Base-by-base conservation (phyloP, 2,888 invertebrate species). In the Cordilura impudica region DNA sequence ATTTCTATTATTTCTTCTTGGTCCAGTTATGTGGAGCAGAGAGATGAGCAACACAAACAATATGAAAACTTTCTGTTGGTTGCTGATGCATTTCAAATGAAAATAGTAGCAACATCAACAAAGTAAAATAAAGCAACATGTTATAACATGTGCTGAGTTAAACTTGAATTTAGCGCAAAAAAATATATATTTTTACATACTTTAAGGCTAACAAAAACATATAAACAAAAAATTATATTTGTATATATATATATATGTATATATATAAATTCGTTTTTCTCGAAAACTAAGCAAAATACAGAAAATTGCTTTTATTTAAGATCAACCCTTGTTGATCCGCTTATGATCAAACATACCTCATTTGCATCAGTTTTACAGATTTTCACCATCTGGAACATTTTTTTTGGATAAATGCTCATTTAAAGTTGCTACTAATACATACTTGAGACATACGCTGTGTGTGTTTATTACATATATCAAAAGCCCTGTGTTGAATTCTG, bases 71-170 rank as follows among this genome's bases (percentile, higher is more conserved):
- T 60, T 65, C 23, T 43, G 19, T 43, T 60, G 58, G 49, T 51
- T 70, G 53, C 23, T 56, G 56, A 35, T 61, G 29, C 49, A 49
- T 71, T 23, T 56, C 18, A 51, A 53, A 61, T 21, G 45, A 58
- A 29, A 58, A 14, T 2, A 26, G 26, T n/a, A 19, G 39, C 49
- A 72, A 58, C 18, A 23, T 39, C 31, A 16, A 56, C 45, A 63
- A 63, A 19, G 29, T 49, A 10, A 63, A 60, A 35, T 45, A 73
- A 58, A 63, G 60, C 63, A 70, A 60, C 58, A 60, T 60, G 65
- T 58, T 26, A 51, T 53, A 65, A 65, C 72, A 65, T 72, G 65
- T 72, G 56, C 51, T 65, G 63, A 49, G 39, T 58, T 49, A 58
- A 65, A 45, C 63, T 72, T 54, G 16, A 72, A 56, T 65, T 63